Percentiles rank a stretch among this genome's conserved stretches.
phyloP scores from a whole-genome alignment of 2,113 vertebrate species.

The Pseudonaja textilis region DNA sequence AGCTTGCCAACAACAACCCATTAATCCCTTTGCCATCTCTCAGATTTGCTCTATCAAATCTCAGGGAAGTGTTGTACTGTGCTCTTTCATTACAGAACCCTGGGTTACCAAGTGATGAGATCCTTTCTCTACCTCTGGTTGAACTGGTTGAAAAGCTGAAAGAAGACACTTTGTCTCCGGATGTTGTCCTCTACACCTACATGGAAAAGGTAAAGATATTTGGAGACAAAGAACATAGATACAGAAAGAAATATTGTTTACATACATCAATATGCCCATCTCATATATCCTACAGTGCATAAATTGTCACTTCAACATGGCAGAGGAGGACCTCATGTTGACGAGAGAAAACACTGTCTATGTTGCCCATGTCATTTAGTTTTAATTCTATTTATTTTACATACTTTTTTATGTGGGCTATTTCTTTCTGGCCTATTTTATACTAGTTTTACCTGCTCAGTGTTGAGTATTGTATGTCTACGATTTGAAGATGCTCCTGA shows the following conservation, averaged over 20 bases:
- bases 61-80: neutral
- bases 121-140: conserved; percentile 70
- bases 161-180: conserved; percentile 70
- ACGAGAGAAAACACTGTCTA: neutral
- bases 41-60: neutral
- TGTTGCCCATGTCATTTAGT: neutral
- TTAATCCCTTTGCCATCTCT: neutral
- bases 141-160: conserved; percentile 66
- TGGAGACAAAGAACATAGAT: neutral
- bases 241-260: neutral
- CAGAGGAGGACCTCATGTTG: neutral
- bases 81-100: conserved; percentile 32
- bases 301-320: neutral
- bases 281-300: neutral
- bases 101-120: conserved; percentile 44
- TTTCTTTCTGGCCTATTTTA: neutral
- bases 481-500: neutral
- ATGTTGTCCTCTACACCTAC: conserved; percentile 77
- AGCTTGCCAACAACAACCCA: neutral
- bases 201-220: conserved; percentile 74
- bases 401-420: neutral
- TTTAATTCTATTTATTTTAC: neutral
- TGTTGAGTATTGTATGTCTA: neutral
- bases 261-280: neutral
- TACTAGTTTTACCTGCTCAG: neutral